Evolutionary conservation across 2,797 vertebrate genomes (phyloP).

Genomic region (Potorous gilbertii): DNA sequence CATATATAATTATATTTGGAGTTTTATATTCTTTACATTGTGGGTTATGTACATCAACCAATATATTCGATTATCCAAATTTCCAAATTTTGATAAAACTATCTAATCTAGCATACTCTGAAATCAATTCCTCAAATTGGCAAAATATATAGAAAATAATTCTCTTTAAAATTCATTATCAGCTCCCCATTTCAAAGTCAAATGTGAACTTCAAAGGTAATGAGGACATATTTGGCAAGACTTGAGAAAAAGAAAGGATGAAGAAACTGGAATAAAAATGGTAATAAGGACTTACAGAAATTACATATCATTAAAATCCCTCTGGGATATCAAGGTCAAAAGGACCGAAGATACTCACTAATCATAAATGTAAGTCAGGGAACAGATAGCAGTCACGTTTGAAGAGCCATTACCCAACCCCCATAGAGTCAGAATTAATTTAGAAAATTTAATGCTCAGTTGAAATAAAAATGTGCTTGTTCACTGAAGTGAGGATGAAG

Average conservation of each 20-base stretch:
- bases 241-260: not conserved
- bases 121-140: not conserved
- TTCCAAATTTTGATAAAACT: conserved; percentile 3
- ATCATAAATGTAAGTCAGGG: conserved; percentile 78
- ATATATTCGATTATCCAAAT: not conserved
- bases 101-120: not conserved
- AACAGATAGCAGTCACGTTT: conserved; percentile 50
- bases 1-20: not conserved
- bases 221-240: conserved; percentile 60
- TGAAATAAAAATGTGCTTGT: conserved; percentile 57
- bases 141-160: not conserved
- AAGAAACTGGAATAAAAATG: conserved; percentile 43
- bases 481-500: conserved; percentile 54
- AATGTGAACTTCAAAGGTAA: conserved; percentile 45
- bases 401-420: conserved; percentile 56
- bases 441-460: conserved; percentile 48
- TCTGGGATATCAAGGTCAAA: conserved; percentile 72
- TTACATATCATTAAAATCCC: conserved; percentile 50
- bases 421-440: conserved; percentile 57
- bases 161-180: conserved; percentile 45
- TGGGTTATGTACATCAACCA: not conserved
- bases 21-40: not conserved
- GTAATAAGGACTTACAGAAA: conserved; percentile 54
- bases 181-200: conserved; percentile 46
- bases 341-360: conserved; percentile 64